Evolutionary conservation across 2,797 vertebrate genomes (phyloP).

Genomic region (Morelia viridis): DNA sequence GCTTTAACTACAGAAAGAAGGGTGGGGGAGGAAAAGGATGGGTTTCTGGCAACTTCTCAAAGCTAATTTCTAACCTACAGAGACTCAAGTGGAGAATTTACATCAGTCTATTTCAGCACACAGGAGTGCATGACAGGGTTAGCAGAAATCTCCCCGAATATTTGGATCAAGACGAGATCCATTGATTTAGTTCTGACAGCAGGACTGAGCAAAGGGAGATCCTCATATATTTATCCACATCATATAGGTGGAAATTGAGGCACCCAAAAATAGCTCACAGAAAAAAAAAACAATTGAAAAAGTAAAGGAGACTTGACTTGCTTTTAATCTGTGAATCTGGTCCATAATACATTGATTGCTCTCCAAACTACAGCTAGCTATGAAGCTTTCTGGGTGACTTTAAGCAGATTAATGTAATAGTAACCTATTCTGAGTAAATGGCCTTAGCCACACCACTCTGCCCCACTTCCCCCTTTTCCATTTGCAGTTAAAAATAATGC

Average conservation of each 20-base stretch:
- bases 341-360: not conserved
- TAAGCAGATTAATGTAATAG: not conserved
- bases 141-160: not conserved
- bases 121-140: conserved; percentile 21
- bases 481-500: not conserved
- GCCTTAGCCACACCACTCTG: not conserved
- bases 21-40: conserved; percentile 49
- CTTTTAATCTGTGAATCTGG: not conserved
- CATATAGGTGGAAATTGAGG: not conserved
- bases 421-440: not conserved
- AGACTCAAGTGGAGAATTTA: conserved; percentile 49
- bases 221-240: not conserved
- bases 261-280: not conserved
- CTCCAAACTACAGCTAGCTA: not conserved
- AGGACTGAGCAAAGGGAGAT: not conserved
- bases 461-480: too few relatives aligned
- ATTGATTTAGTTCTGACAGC: conserved; percentile 2
- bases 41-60: conserved; percentile 58
- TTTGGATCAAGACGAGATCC: not conserved
- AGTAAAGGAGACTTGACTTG: not conserved
- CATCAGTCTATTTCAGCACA: conserved; percentile 21
- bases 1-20: conserved; percentile 53
- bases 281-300: not conserved
- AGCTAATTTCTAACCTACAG: not conserved
- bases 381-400: not conserved